Percentiles rank a stretch among this genome's conserved stretches.
Evolutionary conservation across 2,113 vertebrate genomes (phyloP).

Genomic region (Pelecanus crispus): DNA sequence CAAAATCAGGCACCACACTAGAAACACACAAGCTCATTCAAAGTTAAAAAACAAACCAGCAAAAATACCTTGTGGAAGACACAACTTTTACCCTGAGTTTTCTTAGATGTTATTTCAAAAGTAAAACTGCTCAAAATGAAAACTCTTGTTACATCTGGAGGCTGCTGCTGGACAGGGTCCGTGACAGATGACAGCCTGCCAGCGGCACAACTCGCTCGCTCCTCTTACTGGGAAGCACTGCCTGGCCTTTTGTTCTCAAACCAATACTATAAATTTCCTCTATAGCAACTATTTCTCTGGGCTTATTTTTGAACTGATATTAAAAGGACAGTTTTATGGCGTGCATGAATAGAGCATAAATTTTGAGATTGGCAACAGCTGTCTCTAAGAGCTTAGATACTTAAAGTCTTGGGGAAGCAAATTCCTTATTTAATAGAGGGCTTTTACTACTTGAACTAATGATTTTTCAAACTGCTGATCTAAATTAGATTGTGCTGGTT

Average conservation of each 20-base stretch:
- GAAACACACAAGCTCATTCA: background rate
- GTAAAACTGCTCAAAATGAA: background rate
- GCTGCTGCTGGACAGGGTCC: background rate
- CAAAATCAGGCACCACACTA: background rate
- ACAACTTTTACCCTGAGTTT: background rate
- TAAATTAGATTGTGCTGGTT: background rate
- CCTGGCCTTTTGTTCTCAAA: background rate
- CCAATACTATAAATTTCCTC: background rate
- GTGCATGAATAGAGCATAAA: background rate
- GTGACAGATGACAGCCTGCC: background rate
- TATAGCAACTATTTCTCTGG: background rate
- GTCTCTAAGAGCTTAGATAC: background rate
- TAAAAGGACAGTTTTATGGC: background rate
- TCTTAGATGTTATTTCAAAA: background rate
- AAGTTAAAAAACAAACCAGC: background rate
- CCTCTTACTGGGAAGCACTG: background rate
- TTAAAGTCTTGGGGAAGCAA: background rate
- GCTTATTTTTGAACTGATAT: background rate
- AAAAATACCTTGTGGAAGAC: background rate
- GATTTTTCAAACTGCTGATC: background rate
- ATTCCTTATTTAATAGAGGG: background rate
- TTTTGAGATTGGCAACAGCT: background rate
- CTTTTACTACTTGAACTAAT: background rate
- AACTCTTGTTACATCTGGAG: background rate
- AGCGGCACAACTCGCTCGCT: background rate